phyloP scores from a whole-genome alignment of 2,113 vertebrate species.

The Caretta caretta region DNA sequence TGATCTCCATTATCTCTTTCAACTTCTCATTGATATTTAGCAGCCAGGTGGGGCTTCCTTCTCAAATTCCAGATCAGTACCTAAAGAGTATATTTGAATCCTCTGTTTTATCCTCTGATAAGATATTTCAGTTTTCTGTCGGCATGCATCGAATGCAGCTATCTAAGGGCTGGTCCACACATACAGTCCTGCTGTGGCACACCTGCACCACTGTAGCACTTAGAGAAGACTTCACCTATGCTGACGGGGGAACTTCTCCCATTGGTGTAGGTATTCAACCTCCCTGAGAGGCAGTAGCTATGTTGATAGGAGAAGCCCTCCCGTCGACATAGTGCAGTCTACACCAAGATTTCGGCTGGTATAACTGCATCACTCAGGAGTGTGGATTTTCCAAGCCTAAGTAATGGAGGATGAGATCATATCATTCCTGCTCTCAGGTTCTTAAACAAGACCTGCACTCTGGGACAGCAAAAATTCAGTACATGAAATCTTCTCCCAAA shows the following conservation, averaged over 20 bases:
- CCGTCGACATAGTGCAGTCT: background rate
- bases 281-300: background rate
- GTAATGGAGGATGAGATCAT: constrained; percentile 70
- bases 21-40: constrained; percentile 71
- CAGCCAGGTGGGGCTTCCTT: constrained; percentile 70
- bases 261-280: background rate
- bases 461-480: constrained; percentile 58
- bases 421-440: constrained; percentile 73
- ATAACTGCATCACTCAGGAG: background rate
- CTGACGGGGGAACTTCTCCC: background rate
- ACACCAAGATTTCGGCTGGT: background rate
- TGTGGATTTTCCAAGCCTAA: background rate
- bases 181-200: background rate
- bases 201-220: no score
- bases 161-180: constrained; percentile 1
- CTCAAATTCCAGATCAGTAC: constrained; percentile 70
- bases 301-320: background rate
- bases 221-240: background rate
- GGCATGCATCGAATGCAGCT: constrained; percentile 70
- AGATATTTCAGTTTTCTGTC: constrained; percentile 71
- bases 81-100: constrained; percentile 72
- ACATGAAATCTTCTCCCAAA: constrained; percentile 64
- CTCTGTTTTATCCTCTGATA: constrained; percentile 66
- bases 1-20: constrained; percentile 67
- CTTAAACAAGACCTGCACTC: constrained; percentile 67